Conservation (phyloP, 2,888 invertebrate species). For the Amitus sp. region DNA sequence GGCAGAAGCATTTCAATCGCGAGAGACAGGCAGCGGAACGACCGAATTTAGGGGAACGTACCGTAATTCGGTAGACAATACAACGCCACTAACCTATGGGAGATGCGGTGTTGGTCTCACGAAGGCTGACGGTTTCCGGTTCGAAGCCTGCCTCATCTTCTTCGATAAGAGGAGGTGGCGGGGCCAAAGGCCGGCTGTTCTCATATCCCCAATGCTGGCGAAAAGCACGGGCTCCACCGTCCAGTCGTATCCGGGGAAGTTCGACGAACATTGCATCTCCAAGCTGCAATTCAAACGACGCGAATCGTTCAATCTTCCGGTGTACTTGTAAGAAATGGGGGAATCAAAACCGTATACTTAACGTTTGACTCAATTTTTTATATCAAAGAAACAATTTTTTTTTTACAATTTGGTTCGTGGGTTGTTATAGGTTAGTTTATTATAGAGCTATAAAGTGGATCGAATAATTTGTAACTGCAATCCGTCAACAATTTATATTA, state of each 20-base stretch:
- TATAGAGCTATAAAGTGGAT: too few relatives aligned
- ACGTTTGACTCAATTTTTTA: too few relatives aligned
- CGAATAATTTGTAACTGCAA: too few relatives aligned
- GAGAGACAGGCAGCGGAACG: too few relatives aligned
- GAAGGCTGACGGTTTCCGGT: slow-evolving; percentile 74
- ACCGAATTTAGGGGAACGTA: background rate
- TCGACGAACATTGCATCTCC: slow-evolving; percentile 70
- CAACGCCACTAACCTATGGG: slow-evolving; percentile 69
- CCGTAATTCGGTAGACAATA: background rate
- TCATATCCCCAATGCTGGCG: slow-evolving; percentile 74
- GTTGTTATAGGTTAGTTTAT: too few relatives aligned
- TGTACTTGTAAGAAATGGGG: too few relatives aligned
- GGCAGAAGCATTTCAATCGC: too few relatives aligned
- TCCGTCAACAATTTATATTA: too few relatives aligned
- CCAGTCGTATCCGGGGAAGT: slow-evolving; percentile 75
- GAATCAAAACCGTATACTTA: too few relatives aligned
- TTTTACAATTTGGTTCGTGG: too few relatives aligned
- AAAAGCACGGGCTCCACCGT: slow-evolving; percentile 74
- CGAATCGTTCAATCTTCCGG: background rate
- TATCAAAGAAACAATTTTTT: too few relatives aligned
- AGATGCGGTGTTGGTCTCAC: slow-evolving; percentile 70
- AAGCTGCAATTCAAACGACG: slow-evolving; percentile 59
- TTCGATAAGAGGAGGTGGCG: slow-evolving; percentile 75
- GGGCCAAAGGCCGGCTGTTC: slow-evolving; percentile 71
- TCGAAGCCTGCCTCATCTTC: slow-evolving; percentile 73